Evolutionary conservation across 2,888 invertebrate genomes (phyloP).

Genomic region (Acrobeloides nanus): DNA sequence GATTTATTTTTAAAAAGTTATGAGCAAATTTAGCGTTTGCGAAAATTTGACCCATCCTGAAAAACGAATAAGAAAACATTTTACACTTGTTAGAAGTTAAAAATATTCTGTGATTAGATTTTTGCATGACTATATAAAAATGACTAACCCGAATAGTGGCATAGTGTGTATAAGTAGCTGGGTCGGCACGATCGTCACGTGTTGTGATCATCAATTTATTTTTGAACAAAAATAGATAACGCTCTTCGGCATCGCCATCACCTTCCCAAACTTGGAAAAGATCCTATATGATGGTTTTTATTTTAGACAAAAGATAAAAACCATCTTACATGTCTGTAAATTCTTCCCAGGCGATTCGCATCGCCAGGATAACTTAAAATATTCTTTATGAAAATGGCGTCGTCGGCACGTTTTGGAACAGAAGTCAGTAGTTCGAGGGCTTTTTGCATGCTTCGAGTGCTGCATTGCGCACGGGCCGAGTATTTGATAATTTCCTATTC

Average conservation of each 20-base stretch:
- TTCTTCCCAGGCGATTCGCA: constrained; percentile 78
- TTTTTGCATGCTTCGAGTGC: constrained; percentile 78
- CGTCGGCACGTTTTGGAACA: constrained; percentile 78
- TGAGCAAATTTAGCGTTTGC: too few relatives aligned
- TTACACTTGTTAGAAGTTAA: too few relatives aligned
- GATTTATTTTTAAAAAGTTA: too few relatives aligned
- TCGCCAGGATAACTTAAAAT: constrained; percentile 85
- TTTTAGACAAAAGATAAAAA: background rate
- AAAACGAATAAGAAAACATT: too few relatives aligned
- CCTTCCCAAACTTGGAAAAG: constrained; percentile 55
- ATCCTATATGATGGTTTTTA: too few relatives aligned
- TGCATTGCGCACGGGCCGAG: constrained; percentile 76
- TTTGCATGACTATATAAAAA: background rate
- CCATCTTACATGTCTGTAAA: constrained; percentile 71
- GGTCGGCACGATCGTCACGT: constrained; percentile 26
- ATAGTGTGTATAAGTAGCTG: constrained; percentile 51
- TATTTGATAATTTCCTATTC: constrained; percentile 84
- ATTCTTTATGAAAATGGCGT: constrained; percentile 79
- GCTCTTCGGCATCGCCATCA: constrained; percentile 42
- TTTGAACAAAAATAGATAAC: constrained; percentile 53
- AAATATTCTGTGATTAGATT: too few relatives aligned
- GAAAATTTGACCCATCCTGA: too few relatives aligned
- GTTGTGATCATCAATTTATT: constrained; percentile 41
- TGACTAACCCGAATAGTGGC: constrained; percentile 47
- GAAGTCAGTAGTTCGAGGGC: constrained; percentile 88